These are phyloP conservation scores for Anarhynchus alexandrinus DNA, from an alignment of 2,113 vertebrate species.

Conservation along the genomic window DNA sequence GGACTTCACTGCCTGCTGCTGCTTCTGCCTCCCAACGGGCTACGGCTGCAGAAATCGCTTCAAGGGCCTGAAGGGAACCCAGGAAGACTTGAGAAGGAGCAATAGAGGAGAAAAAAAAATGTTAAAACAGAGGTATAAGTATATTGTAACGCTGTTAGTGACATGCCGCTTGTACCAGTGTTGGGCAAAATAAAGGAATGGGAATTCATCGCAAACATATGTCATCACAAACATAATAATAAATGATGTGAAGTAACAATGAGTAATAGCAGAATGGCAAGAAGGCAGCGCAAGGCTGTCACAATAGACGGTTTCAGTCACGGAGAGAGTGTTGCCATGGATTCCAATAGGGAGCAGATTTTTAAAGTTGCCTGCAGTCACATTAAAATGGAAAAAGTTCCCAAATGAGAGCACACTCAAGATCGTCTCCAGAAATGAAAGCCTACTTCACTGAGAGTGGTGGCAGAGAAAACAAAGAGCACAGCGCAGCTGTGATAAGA, in stretches of 20 bases:
- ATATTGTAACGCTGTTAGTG: neutral
- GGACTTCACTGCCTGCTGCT: neutral
- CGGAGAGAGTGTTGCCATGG: neutral
- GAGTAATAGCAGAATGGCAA: neutral
- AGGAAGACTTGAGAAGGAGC: neutral
- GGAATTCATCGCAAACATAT: neutral
- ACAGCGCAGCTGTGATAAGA: neutral
- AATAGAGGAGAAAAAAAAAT: neutral
- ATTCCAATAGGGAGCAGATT: neutral
- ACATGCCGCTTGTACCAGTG: neutral
- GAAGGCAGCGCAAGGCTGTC: neutral
- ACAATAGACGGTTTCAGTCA: neutral
- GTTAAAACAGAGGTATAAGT: neutral
- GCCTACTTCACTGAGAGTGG: neutral
- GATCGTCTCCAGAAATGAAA: neutral
- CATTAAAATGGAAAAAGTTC: neutral
- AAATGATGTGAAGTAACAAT: neutral
- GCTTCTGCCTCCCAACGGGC: neutral
- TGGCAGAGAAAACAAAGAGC: neutral
- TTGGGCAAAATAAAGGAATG: neutral
- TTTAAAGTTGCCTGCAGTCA: neutral
- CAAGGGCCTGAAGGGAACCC: neutral
- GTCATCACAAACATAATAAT: neutral
- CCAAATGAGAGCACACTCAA: neutral
- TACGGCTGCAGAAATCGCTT: neutral